Evolutionary conservation across 2,888 invertebrate genomes (phyloP).

Genomic region (Platycheirus rosarum): DNA sequence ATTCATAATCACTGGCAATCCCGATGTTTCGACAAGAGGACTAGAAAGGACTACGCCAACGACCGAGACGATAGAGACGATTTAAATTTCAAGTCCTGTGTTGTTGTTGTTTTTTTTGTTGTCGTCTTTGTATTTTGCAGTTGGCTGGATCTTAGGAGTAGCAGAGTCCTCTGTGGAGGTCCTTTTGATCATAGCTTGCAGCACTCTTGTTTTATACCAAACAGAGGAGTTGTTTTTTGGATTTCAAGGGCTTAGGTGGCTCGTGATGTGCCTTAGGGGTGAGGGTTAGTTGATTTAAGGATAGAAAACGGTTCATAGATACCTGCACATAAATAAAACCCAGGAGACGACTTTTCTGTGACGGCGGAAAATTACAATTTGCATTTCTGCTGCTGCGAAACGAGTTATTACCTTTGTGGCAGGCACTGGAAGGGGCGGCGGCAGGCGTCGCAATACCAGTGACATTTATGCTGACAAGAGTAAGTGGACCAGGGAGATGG

Average conservation of each 20-base stretch:
- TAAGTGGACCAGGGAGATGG: conserved; percentile 10
- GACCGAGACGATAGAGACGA: conserved; percentile 43
- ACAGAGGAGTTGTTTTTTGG: conserved; percentile 49
- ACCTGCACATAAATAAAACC: conserved; percentile 42
- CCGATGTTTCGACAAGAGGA: conserved; percentile 69
- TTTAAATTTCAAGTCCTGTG: conserved; percentile 59
- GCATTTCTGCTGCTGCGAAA: conserved; percentile 59
- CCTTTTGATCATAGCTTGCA: conserved; percentile 55
- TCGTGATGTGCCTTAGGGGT: conserved; percentile 12
- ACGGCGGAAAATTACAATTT: conserved; percentile 71
- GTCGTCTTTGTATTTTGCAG: conserved; percentile 50
- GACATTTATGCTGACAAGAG: conserved; percentile 40
- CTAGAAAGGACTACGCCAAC: conserved; percentile 39
- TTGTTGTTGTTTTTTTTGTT: conserved; percentile 30
- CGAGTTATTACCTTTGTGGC: conserved; percentile 59
- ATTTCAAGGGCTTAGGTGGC: conserved; percentile 50
- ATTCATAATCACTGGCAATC: conserved; percentile 73
- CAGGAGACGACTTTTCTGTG: conserved; percentile 54
- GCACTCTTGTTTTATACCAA: conserved; percentile 21
- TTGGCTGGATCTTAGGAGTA: conserved; percentile 45
- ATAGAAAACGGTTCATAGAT: conserved; percentile 30
- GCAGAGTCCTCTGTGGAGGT: conserved; percentile 23
- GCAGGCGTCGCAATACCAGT: conserved; percentile 27
- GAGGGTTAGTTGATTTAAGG: conserved; percentile 71
- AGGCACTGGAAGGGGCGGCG: too few relatives aligned